phyloP scores from a whole-genome alignment of 1,140 invertebrate species.

The Saccostrea glomerata region DNA sequence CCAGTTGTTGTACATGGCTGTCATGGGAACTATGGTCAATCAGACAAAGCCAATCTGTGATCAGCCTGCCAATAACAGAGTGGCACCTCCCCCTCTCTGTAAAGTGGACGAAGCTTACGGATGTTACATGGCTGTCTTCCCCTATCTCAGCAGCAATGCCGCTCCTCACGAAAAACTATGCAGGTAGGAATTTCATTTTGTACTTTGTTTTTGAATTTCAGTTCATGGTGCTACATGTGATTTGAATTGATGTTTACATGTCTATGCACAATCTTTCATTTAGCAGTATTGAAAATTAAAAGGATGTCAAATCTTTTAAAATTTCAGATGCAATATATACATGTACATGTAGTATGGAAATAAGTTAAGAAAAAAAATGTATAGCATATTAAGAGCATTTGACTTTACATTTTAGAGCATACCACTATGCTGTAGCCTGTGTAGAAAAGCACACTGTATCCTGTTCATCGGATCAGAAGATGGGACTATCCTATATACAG shows the following conservation, averaged over 20 bases:
- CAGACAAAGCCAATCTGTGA: background rate
- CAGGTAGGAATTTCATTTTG: background rate
- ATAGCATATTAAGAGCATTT: background rate
- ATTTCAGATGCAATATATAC: no score
- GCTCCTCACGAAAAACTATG: slow-evolving; percentile 24
- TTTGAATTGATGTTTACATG: background rate
- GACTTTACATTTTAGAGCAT: background rate
- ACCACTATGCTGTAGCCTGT: background rate
- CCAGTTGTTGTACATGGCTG: background rate
- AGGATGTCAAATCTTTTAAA: background rate
- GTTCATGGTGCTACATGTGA: no score
- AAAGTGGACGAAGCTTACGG: background rate
- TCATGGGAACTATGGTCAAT: background rate
- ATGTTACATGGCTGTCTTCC: slow-evolving; percentile 13
- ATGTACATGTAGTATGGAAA: no score
- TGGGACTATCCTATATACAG: background rate
- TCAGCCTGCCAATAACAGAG: background rate
- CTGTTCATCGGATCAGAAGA: background rate
- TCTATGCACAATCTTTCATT: background rate
- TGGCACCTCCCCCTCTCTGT: background rate
- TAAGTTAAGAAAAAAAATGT: no score
- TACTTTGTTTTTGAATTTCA: background rate
- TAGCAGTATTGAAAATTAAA: background rate
- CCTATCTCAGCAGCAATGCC: background rate
- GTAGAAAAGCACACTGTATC: background rate